Base-by-base conservation (phyloP, 2,113 vertebrate genomes). In the Myiopsitta monachus region DNA sequence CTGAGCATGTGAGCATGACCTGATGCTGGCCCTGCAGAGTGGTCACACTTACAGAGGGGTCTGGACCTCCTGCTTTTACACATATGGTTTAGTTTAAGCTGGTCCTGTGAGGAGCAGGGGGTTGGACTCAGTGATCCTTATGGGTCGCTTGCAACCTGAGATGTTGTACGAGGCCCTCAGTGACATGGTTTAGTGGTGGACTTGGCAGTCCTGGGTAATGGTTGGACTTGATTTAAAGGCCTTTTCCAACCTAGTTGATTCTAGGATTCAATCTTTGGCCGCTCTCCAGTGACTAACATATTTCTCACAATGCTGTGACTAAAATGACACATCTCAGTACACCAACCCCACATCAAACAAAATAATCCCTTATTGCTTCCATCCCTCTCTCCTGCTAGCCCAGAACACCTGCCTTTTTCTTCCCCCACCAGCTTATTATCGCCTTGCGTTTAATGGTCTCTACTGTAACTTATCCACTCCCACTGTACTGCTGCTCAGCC, bases 351-450 rank as follows among this genome's bases (percentile, higher is more conserved):
- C 83, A 79, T 39, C 69, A 82, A 92, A 70, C 10, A n/a, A 77
- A 46, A 67, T 33, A 22, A 80, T 57, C 39, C 18, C 88, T 75
- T 47, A 6, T 80, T 84, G 82, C 51, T 89, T 91, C 70, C 83
- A 47, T 43, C 52, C 27, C 46, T 67, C 79, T 90, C 63, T 88
- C 79, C 83, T 49, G 38, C 80, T 55, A 59, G 80, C 86, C 77
- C 74, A 85, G 83, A 84, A 62, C 91, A 89, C 69, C 66, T 79
- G 51, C 74, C 57, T 92, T 91, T 21, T 68, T 73, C 69, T 81
- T 81, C 86, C 94, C 76, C 67, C 91, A 91, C 30, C 16, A 94
- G 80, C 94, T 90, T 77, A 90, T 93, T 88, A 79, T 83, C 26
- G 7, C 87, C 91, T 91, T 51, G 68, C 44, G 39, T 88, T 83